Evolutionary conservation across 2,113 vertebrate genomes (phyloP).

Genomic region (Strix aluco): DNA sequence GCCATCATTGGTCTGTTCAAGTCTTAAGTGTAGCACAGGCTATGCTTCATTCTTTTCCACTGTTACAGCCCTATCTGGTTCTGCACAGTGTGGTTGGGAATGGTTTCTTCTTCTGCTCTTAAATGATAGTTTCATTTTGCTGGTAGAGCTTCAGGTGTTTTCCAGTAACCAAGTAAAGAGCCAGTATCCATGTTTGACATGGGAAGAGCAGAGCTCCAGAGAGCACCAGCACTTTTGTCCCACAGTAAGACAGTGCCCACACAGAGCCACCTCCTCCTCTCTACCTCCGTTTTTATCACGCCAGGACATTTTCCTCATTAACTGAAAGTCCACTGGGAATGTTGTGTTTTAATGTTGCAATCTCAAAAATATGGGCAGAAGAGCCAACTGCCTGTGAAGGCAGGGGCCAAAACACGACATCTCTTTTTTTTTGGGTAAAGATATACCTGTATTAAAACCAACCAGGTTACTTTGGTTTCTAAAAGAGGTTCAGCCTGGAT

Average conservation of each 20-base stretch:
- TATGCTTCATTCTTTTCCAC: not conserved
- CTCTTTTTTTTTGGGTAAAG: not conserved
- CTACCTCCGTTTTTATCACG: not conserved
- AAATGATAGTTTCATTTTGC: not conserved
- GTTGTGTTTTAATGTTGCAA: not conserved
- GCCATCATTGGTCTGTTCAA: rapidly evolving
- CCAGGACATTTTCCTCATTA: not conserved
- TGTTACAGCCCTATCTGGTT: rapidly evolving
- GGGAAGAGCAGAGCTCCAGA: not conserved
- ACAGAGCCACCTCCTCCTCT: not conserved
- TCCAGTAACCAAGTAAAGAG: not conserved
- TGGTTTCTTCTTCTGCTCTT: not conserved
- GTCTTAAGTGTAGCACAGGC: not conserved
- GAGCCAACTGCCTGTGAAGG: not conserved
- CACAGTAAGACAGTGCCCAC: not conserved
- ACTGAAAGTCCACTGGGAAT: not conserved
- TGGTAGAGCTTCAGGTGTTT: not conserved
- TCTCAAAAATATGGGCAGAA: not conserved
- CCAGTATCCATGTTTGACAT: not conserved
- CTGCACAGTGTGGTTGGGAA: not conserved
- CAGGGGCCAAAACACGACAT: not conserved
- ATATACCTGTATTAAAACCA: not conserved
- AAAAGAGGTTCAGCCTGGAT: not conserved
- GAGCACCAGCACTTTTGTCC: not conserved
- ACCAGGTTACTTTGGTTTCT: not conserved